Conservation (phyloP, 2,888 invertebrate genomes). For the Lycia hirtaria region DNA sequence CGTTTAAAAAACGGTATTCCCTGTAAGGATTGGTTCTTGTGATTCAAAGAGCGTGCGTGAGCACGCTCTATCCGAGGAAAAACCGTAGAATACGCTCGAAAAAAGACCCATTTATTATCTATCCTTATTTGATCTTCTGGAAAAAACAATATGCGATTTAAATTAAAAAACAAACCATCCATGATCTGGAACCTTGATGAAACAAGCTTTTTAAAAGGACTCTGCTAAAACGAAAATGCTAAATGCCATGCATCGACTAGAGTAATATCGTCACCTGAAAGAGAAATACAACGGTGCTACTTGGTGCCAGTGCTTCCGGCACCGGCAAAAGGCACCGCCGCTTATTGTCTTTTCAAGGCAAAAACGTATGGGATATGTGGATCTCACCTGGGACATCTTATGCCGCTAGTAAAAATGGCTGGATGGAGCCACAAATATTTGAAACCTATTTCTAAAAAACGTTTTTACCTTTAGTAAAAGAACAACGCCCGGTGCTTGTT, state of each 20-base stretch:
- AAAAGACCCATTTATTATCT: slow-evolving; percentile 27
- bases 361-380: background rate
- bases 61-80: background rate
- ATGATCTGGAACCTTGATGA: background rate
- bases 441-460: slow-evolving; percentile 40
- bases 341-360: background rate
- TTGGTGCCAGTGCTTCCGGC: background rate
- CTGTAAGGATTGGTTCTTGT: too few species aligned
- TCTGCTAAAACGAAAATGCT: background rate
- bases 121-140: slow-evolving; percentile 38
- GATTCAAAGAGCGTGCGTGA: too few species aligned
- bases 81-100: background rate
- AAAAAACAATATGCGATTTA: slow-evolving; percentile 31
- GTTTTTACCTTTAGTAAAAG: background rate
- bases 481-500: background rate
- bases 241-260: slow-evolving; percentile 30
- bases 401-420: slow-evolving; percentile 38
- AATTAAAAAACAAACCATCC: slow-evolving; percentile 20
- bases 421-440: slow-evolving; percentile 39
- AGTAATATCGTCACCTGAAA: background rate
- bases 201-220: background rate
- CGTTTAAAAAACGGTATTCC: too few species aligned
- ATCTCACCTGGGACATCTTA: slow-evolving; percentile 2
- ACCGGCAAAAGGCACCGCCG: background rate
- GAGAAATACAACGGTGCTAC: background rate